Percentiles rank a stretch among this genome's conserved stretches.
phyloP scores from a whole-genome alignment of 1,140 invertebrate genomes.

The Hypothenemus hampei region DNA sequence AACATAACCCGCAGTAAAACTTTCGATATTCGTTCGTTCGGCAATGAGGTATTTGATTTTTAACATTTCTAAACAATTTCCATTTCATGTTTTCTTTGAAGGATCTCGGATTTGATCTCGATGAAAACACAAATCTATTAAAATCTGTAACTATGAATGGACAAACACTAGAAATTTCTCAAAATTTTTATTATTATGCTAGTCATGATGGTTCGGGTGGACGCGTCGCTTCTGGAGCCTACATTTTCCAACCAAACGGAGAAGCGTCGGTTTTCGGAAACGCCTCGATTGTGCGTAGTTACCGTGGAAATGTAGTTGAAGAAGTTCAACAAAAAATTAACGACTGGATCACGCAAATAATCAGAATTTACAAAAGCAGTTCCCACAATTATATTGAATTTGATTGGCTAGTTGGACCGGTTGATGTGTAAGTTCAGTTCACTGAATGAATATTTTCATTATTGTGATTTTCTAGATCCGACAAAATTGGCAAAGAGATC shows the following conservation, averaged over 20 bases:
- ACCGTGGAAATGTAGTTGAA: constrained; percentile 51
- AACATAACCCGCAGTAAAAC: background rate
- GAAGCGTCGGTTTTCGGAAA: constrained; percentile 30
- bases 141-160: constrained; percentile 54
- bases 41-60: background rate
- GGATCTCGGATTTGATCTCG: constrained; percentile 42
- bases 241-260: constrained; percentile 70
- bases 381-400: constrained; percentile 52
- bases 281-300: constrained; percentile 11
- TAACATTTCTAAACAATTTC: constrained; percentile 4
- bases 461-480: constrained; percentile 25
- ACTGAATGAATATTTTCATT: constrained; percentile 37
- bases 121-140: constrained; percentile 52
- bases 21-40: background rate
- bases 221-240: constrained; percentile 65
- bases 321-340: constrained; percentile 62
- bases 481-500: constrained; percentile 58
- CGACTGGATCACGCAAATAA: constrained; percentile 59
- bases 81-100: constrained; percentile 5
- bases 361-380: constrained; percentile 51
- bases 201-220: constrained; percentile 44
- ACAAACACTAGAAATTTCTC: constrained; percentile 51
- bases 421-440: constrained; percentile 53
- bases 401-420: constrained; percentile 69
- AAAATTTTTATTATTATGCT: constrained; percentile 62